Evolutionary conservation across 2,113 vertebrate species (phyloP).

Genomic region (Falcunculus frontatus): DNA sequence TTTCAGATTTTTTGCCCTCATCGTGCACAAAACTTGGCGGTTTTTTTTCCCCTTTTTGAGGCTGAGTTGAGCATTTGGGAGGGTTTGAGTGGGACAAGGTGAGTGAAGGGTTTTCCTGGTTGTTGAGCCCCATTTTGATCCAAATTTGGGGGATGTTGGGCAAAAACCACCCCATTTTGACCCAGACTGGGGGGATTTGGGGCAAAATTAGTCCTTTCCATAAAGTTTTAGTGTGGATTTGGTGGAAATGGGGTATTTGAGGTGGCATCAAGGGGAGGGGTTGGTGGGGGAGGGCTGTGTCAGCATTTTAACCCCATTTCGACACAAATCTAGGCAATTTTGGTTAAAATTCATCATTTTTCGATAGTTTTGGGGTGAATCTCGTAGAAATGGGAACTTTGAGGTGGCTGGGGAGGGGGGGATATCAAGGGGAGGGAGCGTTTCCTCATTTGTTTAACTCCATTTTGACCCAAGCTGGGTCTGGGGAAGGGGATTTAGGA

Average conservation of each 20-base stretch:
- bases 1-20: neutral
- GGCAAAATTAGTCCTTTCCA: neutral
- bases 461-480: neutral
- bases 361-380: too few species aligned
- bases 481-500: neutral
- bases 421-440: too few species aligned
- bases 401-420: too few species aligned
- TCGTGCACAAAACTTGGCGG: too few species aligned
- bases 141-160: neutral
- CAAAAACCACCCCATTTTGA: neutral
- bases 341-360: neutral
- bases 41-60: neutral
- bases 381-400: too few species aligned
- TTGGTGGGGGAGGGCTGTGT: neutral
- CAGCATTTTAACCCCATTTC: neutral
- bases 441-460: too few species aligned
- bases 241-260: neutral
- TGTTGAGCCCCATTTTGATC: neutral
- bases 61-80: neutral
- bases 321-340: neutral
- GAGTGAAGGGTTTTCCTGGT: neutral
- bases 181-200: fast-evolving
- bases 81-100: neutral
- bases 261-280: neutral
- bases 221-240: neutral